Percentiles rank a stretch among this genome's conserved stretches.
Evolutionary conservation across 1,140 invertebrate species (phyloP).

Genomic region (Wiebesia pumilae): DNA sequence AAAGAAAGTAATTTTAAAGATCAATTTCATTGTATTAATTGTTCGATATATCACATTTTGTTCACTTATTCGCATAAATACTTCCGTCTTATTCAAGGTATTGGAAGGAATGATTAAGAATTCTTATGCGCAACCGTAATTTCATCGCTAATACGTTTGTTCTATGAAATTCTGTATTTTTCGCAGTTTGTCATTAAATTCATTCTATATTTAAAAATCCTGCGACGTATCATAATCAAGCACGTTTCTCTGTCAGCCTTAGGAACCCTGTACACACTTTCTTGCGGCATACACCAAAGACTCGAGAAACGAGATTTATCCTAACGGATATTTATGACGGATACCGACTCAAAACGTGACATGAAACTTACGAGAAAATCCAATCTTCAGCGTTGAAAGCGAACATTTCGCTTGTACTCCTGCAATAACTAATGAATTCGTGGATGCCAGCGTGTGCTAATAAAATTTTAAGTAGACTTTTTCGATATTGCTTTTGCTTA

Average conservation of each 20-base stretch:
- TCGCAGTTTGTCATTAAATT: neutral
- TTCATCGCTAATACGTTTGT: neutral
- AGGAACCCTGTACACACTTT: neutral
- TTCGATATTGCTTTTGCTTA: neutral
- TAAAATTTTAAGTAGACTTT: neutral
- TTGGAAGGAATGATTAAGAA: neutral
- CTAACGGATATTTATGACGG: slow-evolving; percentile 42
- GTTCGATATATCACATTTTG: neutral
- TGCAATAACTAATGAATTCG: slow-evolving; percentile 1
- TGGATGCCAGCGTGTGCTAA: neutral
- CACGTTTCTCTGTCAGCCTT: neutral
- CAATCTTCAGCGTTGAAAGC: slow-evolving; percentile 8
- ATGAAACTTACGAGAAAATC: slow-evolving; percentile 14
- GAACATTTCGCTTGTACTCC: neutral
- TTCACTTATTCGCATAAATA: neutral
- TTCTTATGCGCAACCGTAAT: neutral
- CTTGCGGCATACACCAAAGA: neutral
- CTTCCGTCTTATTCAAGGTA: neutral
- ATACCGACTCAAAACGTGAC: slow-evolving; percentile 19
- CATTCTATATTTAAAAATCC: neutral
- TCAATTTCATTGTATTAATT: neutral
- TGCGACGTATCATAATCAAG: slow-evolving; percentile 12
- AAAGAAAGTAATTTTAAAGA: neutral
- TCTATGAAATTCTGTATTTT: neutral
- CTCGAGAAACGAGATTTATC: slow-evolving; percentile 25